phyloP scores from a whole-genome alignment of 2,113 vertebrate genomes.

The Aptenodytes patagonicus region DNA sequence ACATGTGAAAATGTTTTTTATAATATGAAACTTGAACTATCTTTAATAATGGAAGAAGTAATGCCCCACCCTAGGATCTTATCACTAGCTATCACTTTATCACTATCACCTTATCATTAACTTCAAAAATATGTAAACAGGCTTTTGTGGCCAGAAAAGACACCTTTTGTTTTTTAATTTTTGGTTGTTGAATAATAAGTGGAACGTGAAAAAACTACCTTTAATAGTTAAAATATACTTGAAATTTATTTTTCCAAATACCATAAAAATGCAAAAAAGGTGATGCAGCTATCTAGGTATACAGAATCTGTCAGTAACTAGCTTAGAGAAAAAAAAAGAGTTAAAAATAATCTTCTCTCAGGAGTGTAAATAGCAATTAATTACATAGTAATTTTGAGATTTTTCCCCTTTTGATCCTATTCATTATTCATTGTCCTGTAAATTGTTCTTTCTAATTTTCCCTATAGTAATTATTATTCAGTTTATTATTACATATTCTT shows the following conservation, averaged over 20 bases:
- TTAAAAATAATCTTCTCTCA: conserved; percentile 27
- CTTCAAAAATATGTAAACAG: not conserved
- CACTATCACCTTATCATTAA: not conserved
- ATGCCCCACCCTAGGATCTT: not conserved
- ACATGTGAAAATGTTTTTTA: not conserved
- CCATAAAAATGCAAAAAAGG: not conserved
- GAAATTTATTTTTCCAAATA: not conserved
- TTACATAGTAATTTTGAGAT: not conserved
- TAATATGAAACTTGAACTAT: not conserved
- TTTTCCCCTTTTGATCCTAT: not conserved
- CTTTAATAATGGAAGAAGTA: not conserved
- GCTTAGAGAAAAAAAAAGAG: not conserved
- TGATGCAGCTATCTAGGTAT: not conserved
- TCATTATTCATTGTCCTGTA: not conserved
- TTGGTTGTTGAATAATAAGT: not conserved
- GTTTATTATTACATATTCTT: not conserved
- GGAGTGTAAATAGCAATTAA: not conserved
- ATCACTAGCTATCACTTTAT: not conserved
- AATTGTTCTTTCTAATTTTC: not conserved
- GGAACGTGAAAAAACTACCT: not conserved
- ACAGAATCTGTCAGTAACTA: not conserved
- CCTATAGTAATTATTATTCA: not conserved
- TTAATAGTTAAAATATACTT: not conserved
- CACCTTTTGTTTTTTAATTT: not conserved
- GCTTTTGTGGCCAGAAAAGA: not conserved